These are phyloP conservation scores for Blastomussa wellsi DNA, from an alignment of 92 coral and sea anemone genomes.

Conservation along the genomic window DNA sequence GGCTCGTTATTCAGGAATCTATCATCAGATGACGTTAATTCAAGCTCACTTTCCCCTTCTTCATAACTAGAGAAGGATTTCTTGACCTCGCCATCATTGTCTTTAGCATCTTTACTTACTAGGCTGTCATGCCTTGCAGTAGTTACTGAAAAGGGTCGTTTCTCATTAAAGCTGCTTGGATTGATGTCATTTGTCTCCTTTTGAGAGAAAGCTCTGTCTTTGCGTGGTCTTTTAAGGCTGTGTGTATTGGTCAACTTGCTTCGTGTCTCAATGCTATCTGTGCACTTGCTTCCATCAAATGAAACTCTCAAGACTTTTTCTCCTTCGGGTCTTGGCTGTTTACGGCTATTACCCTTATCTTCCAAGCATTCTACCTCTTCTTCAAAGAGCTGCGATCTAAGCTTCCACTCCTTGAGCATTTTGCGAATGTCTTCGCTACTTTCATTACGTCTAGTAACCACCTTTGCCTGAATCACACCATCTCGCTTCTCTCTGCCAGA, in stretches of 20 bases:
- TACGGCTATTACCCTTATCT: conserved; percentile 15
- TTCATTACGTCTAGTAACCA: conserved; percentile 40
- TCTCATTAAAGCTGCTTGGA: conserved; percentile 1
- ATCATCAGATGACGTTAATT: neutral
- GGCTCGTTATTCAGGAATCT: neutral
- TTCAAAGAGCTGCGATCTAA: conserved; percentile 53
- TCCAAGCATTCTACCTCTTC: conserved; percentile 75
- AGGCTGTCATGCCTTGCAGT: neutral
- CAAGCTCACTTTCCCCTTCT: conserved; percentile 4
- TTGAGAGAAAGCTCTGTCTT: conserved; percentile 43
- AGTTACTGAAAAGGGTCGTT: neutral
- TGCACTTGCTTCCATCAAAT: conserved; percentile 63
- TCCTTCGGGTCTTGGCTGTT: conserved; percentile 2
- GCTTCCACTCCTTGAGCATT: conserved; percentile 41
- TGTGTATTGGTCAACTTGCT: conserved; percentile 42
- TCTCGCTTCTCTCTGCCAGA: conserved; percentile 6
- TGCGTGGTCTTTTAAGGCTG: conserved; percentile 49
- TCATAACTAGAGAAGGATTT: neutral
- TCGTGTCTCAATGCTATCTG: conserved; percentile 60
- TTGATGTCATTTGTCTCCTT: conserved; percentile 17
- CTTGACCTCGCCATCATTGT: neutral
- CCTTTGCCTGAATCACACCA: conserved; percentile 40
- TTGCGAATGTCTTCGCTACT: conserved; percentile 18
- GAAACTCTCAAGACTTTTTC: conserved; percentile 52
- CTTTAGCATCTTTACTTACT: neutral